phyloP scores from a whole-genome alignment of 2,797 vertebrate genomes.

The Cynodonichthys magdalenae region DNA sequence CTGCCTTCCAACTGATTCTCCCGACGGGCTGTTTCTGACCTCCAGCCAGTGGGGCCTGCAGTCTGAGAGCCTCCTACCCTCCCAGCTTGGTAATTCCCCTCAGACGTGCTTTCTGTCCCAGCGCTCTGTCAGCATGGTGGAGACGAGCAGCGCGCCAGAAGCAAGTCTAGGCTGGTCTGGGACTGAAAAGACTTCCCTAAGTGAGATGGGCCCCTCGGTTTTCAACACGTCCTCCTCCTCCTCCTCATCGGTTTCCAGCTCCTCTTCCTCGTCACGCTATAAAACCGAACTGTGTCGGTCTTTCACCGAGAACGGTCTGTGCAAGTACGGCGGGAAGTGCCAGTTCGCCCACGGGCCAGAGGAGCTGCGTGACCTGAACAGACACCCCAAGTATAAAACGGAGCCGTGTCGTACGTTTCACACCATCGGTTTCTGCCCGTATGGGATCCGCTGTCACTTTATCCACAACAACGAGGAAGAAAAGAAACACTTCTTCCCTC shows the following conservation, averaged over 20 bases:
- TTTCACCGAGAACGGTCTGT: slow-evolving; percentile 81
- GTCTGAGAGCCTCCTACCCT: slow-evolving; percentile 43
- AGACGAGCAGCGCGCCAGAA: slow-evolving; percentile 53
- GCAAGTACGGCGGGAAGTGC: slow-evolving; percentile 86
- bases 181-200: slow-evolving; percentile 38
- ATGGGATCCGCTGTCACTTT: slow-evolving; percentile 86
- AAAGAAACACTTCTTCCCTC: slow-evolving; percentile 28
- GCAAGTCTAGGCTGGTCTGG: slow-evolving; percentile 59
- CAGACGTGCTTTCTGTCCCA: slow-evolving; percentile 60
- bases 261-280: slow-evolving; percentile 77
- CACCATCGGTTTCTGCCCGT: slow-evolving; percentile 86
- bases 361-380: slow-evolving; percentile 81
- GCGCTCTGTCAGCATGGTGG: slow-evolving; percentile 75
- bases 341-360: slow-evolving; percentile 84
- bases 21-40: slow-evolving; percentile 46
- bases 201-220: slow-evolving; percentile 49
- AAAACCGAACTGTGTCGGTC: slow-evolving; percentile 87
- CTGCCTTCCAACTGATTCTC: slow-evolving; percentile 47
- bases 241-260: slow-evolving; percentile 41
- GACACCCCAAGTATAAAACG: slow-evolving; percentile 87
- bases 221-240: slow-evolving; percentile 45
- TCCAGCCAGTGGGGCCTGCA: slow-evolving; percentile 60
- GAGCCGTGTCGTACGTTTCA: slow-evolving; percentile 86
- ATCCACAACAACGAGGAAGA: slow-evolving; percentile 86
- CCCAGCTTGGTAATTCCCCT: slow-evolving; percentile 30